phyloP scores from a whole-genome alignment of 2,797 vertebrate species.

The Euthynnus affinis region DNA sequence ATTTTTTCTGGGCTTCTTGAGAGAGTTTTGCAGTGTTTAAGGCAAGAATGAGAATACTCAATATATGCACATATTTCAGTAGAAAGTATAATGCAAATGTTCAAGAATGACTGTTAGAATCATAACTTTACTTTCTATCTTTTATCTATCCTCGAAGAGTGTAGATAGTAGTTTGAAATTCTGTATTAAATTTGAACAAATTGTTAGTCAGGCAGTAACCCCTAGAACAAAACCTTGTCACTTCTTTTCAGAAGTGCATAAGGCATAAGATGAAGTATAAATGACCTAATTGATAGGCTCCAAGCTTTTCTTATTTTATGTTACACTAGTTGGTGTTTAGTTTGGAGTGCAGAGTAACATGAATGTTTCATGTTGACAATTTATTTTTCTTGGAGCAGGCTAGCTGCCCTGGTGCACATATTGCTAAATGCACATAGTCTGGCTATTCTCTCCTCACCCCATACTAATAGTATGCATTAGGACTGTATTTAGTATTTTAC shows the following conservation, averaged over 20 bases:
- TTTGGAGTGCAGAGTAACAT: neutral
- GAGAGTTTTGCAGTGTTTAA: neutral
- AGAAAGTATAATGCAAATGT: slow-evolving; percentile 10
- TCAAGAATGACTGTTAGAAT: neutral
- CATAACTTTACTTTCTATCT: neutral
- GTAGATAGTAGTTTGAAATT: neutral
- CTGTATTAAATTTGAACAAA: neutral
- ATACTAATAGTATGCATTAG: neutral
- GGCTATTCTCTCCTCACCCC: neutral
- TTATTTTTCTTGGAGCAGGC: neutral
- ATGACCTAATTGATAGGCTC: neutral
- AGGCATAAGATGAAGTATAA: neutral
- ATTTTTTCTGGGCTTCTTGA: slow-evolving; percentile 12
- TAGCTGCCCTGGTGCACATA: neutral
- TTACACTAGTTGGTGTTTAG: neutral
- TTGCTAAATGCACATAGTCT: neutral
- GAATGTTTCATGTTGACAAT: neutral
- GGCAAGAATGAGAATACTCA: neutral
- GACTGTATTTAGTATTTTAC: neutral
- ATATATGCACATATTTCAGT: neutral
- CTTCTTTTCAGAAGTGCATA: neutral
- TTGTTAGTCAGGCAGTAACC: neutral
- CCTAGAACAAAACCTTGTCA: neutral
- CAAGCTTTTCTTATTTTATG: neutral
- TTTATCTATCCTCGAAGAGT: neutral